phyloP scores from a whole-genome alignment of 2,888 invertebrate species.

The Pheosia gnoma region DNA sequence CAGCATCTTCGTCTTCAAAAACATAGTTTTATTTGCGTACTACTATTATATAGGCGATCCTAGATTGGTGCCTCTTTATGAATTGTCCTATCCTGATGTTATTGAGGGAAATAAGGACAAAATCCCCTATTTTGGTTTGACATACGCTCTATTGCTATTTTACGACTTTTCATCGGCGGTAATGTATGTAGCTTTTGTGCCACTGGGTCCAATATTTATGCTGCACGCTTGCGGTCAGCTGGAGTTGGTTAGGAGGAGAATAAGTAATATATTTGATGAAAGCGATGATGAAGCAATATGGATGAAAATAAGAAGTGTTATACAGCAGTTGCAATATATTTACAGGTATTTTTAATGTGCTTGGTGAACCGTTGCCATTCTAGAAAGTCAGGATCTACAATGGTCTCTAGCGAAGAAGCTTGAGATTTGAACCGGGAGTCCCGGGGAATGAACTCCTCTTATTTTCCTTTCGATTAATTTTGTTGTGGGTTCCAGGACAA shows the following conservation, averaged over 20 bases:
- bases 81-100: slow-evolving; percentile 40
- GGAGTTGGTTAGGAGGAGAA: slow-evolving; percentile 44
- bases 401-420: no score
- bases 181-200: slow-evolving; percentile 49
- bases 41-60: slow-evolving; percentile 36
- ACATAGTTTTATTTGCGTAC: slow-evolving; percentile 31
- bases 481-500: no score
- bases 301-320: slow-evolving; percentile 38
- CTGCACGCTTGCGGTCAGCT: slow-evolving; percentile 60
- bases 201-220: slow-evolving; percentile 58
- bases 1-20: slow-evolving; percentile 33
- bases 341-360: slow-evolving; percentile 35
- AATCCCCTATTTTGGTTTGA: slow-evolving; percentile 23
- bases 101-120: slow-evolving; percentile 43
- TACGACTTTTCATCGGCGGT: slow-evolving; percentile 32
- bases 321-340: slow-evolving; percentile 42
- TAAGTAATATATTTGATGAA: slow-evolving; percentile 42
- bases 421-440: no score
- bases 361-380: no score
- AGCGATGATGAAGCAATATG: slow-evolving; percentile 27
- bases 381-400: no score
- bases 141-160: slow-evolving; percentile 17
- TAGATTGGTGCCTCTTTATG: slow-evolving; percentile 39
- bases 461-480: no score
- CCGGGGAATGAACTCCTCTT: no score